These are phyloP conservation scores for Lycophotia porphyrea DNA, from an alignment of 2,888 invertebrate genomes.

Conservation along the genomic window DNA sequence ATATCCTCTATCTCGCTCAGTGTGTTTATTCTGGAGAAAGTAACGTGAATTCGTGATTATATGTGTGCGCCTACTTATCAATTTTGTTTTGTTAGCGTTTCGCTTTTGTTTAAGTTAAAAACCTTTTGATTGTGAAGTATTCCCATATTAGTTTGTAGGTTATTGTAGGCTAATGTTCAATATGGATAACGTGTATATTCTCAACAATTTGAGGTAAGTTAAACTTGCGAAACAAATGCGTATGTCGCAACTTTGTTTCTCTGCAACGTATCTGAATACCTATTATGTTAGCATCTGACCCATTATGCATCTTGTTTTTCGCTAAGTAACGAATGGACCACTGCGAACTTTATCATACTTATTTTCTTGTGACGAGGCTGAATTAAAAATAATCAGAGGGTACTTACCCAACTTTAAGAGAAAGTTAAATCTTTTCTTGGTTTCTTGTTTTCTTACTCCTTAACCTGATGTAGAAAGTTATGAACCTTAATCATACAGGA, in stretches of 20 bases:
- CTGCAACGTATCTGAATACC: slow-evolving; percentile 42
- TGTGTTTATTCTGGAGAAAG: slow-evolving; percentile 54
- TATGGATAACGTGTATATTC: slow-evolving; percentile 84
- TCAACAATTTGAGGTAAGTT: slow-evolving; percentile 85
- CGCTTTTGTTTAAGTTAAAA: slow-evolving; percentile 43
- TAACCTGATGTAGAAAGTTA: slow-evolving; percentile 48
- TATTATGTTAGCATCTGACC: slow-evolving; percentile 34
- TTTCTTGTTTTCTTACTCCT: slow-evolving; percentile 3
- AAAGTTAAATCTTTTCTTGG: slow-evolving; percentile 30
- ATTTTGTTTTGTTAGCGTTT: slow-evolving; percentile 54
- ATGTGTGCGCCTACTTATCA: slow-evolving; percentile 15
- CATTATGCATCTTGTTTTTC: slow-evolving; percentile 1
- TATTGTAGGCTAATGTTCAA: slow-evolving; percentile 63
- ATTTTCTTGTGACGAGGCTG: not conserved
- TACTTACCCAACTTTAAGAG: slow-evolving; percentile 21
- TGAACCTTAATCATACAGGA: not conserved
- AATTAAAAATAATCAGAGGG: not conserved
- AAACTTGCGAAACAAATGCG: slow-evolving; percentile 51
- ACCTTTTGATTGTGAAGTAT: not conserved
- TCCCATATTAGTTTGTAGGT: slow-evolving; percentile 44
- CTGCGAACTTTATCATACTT: not conserved
- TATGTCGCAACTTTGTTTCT: slow-evolving; percentile 57
- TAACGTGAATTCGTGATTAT: slow-evolving; percentile 29
- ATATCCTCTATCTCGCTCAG: slow-evolving; percentile 11
- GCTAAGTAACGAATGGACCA: not conserved